phyloP scores from a whole-genome alignment of 1,140 invertebrate species.

The Camponotus floridanus region DNA sequence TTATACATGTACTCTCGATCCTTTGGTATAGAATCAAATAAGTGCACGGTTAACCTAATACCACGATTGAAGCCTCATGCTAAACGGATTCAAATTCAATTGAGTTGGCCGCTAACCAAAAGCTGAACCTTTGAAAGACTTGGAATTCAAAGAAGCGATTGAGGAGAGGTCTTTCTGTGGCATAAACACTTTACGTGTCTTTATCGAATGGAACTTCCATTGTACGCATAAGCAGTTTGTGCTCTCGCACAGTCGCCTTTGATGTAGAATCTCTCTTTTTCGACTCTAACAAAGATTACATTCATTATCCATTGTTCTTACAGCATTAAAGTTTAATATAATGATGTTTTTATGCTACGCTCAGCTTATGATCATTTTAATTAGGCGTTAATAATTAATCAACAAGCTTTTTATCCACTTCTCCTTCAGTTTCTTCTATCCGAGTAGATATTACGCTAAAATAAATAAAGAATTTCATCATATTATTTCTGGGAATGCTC shows the following conservation, averaged over 20 bases:
- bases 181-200: slow-evolving; percentile 39
- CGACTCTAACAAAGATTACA: slow-evolving; percentile 34
- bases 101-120: slow-evolving; percentile 39
- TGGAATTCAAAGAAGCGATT: slow-evolving; percentile 38
- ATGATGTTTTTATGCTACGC: slow-evolving; percentile 10
- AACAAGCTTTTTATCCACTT: background rate
- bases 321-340: slow-evolving; percentile 6
- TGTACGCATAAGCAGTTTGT: slow-evolving; percentile 31
- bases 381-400: background rate
- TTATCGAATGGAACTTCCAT: slow-evolving; percentile 44
- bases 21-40: slow-evolving; percentile 47
- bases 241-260: slow-evolving; percentile 43
- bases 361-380: background rate
- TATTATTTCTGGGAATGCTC: background rate
- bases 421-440: background rate
- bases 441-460: background rate
- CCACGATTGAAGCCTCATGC: slow-evolving; percentile 35
- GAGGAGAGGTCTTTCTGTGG: background rate
- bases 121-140: slow-evolving; percentile 39
- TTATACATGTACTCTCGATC: background rate
- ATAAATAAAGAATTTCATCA: background rate
- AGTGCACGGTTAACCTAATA: slow-evolving; percentile 52
- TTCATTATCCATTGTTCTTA: slow-evolving; percentile 29
- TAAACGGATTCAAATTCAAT: slow-evolving; percentile 52
- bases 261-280: background rate